Evolutionary conservation across 2,888 invertebrate genomes (phyloP).

Genomic region (Trichopria drosophilae): DNA sequence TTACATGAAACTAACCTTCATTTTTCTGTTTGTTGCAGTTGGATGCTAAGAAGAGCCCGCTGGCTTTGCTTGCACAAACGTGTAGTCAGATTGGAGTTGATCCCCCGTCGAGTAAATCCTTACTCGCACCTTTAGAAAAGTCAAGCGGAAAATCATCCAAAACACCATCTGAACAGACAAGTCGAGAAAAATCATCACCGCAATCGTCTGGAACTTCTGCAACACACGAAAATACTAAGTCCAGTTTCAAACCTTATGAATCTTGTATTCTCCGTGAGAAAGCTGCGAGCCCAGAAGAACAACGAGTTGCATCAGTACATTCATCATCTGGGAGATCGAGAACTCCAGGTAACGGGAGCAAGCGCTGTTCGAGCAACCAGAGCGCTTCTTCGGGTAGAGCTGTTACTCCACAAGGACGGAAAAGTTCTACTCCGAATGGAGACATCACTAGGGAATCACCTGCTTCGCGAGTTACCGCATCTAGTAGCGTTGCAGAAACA

Average conservation of each 20-base stretch:
- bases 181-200: conserved; percentile 61
- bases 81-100: conserved; percentile 97
- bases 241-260: conserved; percentile 78
- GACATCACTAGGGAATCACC: conserved; percentile 48
- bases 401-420: conserved; percentile 57
- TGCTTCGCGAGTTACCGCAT: conserved; percentile 53
- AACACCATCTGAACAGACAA: conserved; percentile 55
- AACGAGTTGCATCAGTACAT: conserved; percentile 60
- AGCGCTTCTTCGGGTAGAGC: conserved; percentile 67
- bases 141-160: conserved; percentile 61
- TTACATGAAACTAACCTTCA: neutral
- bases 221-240: conserved; percentile 59
- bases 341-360: conserved; percentile 46
- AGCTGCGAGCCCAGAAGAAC: conserved; percentile 64
- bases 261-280: conserved; percentile 68
- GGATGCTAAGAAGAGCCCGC: conserved; percentile 96
- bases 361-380: conserved; percentile 76
- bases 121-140: conserved; percentile 75
- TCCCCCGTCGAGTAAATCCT: conserved; percentile 73
- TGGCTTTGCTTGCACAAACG: conserved; percentile 93
- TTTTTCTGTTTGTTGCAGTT: conserved; percentile 73
- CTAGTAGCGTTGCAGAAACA: conserved; percentile 4
- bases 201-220: conserved; percentile 13
- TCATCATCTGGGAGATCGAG: conserved; percentile 51
- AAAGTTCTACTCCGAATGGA: conserved; percentile 63